A percentile compares a stretch with the other conserved stretches of the same genome.
Conservation (phyloP, 2,888 invertebrate genomes). For the Xanthostigma xanthostigma region DNA sequence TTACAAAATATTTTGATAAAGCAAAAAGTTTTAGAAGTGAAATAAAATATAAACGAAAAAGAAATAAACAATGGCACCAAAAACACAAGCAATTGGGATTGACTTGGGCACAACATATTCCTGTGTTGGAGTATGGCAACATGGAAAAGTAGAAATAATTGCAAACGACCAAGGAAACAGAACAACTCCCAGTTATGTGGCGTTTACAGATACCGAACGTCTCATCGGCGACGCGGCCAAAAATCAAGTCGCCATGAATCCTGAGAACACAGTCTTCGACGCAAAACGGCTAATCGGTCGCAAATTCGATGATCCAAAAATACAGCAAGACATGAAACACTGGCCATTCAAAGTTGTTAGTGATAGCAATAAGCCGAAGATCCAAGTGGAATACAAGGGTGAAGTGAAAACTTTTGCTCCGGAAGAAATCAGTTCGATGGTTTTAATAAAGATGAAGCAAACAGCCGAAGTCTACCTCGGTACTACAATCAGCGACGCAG, state of each 20-base stretch:
- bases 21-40: too few species aligned
- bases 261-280: slow-evolving; percentile 56
- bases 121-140: slow-evolving; percentile 66
- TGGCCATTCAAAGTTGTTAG: slow-evolving; percentile 68
- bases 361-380: slow-evolving; percentile 50
- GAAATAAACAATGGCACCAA: slow-evolving; percentile 11
- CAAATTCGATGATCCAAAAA: slow-evolving; percentile 56
- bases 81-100: slow-evolving; percentile 46
- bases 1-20: too few species aligned
- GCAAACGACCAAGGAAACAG: slow-evolving; percentile 82
- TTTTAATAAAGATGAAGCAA: slow-evolving; percentile 44
- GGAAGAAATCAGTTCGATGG: slow-evolving; percentile 57
- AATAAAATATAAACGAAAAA: too few species aligned
- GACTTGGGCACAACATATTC: slow-evolving; percentile 77
- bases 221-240: slow-evolving; percentile 78
- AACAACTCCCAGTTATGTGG: slow-evolving; percentile 77
- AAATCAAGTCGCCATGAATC: slow-evolving; percentile 65
- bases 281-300: slow-evolving; percentile 67
- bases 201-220: slow-evolving; percentile 71
- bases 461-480: slow-evolving; percentile 62
- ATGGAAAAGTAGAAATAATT: slow-evolving; percentile 69
- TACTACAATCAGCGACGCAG: slow-evolving; percentile 47
- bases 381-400: slow-evolving; percentile 50
- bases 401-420: slow-evolving; percentile 47
- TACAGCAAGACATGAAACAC: slow-evolving; percentile 65